A percentile compares a stretch with the other conserved stretches of the same genome.
These are phyloP conservation scores for Eira barbara DNA, from an alignment of 2,113 vertebrate species.

Conservation along the genomic window DNA sequence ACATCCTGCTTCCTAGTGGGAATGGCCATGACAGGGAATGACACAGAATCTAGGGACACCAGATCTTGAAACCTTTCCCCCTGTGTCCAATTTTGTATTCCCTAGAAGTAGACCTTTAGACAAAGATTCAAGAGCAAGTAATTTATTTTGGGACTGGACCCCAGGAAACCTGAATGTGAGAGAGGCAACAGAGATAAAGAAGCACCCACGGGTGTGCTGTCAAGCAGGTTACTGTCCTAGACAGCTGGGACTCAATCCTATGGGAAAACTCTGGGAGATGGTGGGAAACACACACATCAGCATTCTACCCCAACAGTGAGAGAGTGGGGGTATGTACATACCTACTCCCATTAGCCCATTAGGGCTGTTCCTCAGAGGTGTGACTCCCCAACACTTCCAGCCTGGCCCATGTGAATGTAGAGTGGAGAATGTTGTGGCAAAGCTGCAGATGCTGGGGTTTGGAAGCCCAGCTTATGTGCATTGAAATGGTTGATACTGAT, in stretches of 20 bases:
- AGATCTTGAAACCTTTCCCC: neutral
- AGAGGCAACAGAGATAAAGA: neutral
- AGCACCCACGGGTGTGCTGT: neutral
- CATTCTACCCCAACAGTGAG: neutral
- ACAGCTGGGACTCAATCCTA: neutral
- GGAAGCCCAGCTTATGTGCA: neutral
- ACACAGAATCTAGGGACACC: neutral
- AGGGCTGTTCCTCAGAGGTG: neutral
- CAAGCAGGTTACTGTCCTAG: neutral
- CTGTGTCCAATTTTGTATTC: neutral
- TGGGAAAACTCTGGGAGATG: neutral
- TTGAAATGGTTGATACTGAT: neutral
- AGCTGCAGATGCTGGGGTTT: neutral
- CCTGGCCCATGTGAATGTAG: neutral
- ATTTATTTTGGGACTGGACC: neutral
- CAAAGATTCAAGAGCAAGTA: neutral
- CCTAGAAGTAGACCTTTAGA: neutral
- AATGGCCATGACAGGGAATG: neutral
- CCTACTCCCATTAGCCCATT: neutral
- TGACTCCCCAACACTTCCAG: neutral
- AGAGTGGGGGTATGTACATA: neutral
- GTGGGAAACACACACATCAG: neutral
- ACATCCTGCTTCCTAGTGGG: neutral
- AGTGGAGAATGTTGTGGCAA: neutral
- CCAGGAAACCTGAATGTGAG: neutral